Conservation (phyloP, 1,140 invertebrate genomes). For the Apocrypta bakeri region DNA sequence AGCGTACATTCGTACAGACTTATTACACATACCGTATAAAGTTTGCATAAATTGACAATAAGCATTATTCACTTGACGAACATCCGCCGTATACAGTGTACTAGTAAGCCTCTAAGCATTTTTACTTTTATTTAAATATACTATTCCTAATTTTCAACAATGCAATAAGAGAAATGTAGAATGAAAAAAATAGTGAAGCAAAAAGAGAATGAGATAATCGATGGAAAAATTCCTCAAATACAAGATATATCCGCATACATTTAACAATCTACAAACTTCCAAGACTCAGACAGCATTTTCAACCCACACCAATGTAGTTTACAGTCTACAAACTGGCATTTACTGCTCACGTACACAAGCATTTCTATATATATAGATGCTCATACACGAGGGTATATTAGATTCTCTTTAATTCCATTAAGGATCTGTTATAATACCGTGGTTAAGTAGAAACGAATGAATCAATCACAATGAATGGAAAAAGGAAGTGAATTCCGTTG, state of each 20-base stretch:
- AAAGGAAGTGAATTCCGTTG: background rate
- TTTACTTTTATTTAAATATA: no score
- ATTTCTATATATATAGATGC: background rate
- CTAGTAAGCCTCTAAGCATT: background rate
- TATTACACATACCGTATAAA: background rate
- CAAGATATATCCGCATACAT: no score
- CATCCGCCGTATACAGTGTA: background rate
- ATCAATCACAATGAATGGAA: background rate
- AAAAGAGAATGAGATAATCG: no score
- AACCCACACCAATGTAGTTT: no score
- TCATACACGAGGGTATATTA: background rate
- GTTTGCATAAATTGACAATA: background rate
- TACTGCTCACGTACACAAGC: background rate
- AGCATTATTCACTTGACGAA: background rate
- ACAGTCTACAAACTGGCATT: background rate
- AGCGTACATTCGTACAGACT: background rate
- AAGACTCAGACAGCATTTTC: no score
- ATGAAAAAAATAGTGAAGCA: no score
- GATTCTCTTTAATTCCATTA: background rate
- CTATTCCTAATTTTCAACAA: no score
- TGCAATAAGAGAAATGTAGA: no score
- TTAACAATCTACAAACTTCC: no score
- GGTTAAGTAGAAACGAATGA: background rate
- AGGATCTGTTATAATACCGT: background rate
- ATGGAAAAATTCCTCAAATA: background rate